Conservation (phyloP, 2,888 invertebrate genomes). For the Dynastes hyllus region DNA sequence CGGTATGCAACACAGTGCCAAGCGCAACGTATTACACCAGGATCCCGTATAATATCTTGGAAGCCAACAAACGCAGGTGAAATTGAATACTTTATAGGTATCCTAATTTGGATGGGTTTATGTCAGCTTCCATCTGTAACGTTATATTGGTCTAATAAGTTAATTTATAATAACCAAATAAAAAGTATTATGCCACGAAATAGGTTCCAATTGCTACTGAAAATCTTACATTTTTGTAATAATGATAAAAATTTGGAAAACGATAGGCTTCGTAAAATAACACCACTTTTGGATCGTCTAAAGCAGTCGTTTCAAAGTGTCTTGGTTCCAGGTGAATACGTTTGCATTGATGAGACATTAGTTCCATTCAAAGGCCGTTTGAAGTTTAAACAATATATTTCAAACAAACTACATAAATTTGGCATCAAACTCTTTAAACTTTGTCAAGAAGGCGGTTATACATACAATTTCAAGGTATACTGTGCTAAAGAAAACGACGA, state of each 20-base stretch:
- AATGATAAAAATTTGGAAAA: slow-evolving; percentile 33
- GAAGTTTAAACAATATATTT: slow-evolving; percentile 51
- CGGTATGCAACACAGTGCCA: background rate
- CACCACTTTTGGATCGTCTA: slow-evolving; percentile 14
- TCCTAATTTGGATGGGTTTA: slow-evolving; percentile 1
- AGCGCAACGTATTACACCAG: too few species aligned
- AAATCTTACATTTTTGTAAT: slow-evolving; percentile 49
- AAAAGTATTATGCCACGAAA: background rate
- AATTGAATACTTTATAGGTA: background rate
- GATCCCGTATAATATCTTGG: background rate
- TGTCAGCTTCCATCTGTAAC: background rate
- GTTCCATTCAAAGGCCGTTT: background rate
- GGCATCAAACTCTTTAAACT: slow-evolving; percentile 54
- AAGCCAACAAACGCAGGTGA: background rate
- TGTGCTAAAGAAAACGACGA: slow-evolving; percentile 41
- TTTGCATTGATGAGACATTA: slow-evolving; percentile 58
- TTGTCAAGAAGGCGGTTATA: slow-evolving; percentile 49
- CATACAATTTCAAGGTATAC: slow-evolving; percentile 49
- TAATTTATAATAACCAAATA: background rate
- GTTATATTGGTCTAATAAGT: background rate
- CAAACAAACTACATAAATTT: slow-evolving; percentile 50
- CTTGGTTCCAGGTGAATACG: slow-evolving; percentile 52
- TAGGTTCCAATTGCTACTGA: slow-evolving; percentile 31
- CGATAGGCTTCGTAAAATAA: slow-evolving; percentile 52
- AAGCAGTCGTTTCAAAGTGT: background rate